Percentiles rank a stretch among this genome's conserved stretches.
Evolutionary conservation across 1,140 invertebrate genomes (phyloP).

Genomic region (Panulirus ornatus): DNA sequence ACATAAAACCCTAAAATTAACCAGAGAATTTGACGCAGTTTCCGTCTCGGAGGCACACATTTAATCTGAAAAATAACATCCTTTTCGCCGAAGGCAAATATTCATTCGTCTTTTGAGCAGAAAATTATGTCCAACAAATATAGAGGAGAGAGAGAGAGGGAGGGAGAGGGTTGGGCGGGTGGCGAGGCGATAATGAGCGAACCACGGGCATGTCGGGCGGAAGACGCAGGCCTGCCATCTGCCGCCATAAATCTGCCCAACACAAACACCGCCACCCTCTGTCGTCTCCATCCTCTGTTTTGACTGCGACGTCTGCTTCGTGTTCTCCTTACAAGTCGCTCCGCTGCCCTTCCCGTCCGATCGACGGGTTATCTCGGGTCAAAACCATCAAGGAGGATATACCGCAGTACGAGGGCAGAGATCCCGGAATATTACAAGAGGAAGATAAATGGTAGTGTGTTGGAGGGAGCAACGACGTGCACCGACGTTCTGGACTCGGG

Average conservation of each 20-base stretch:
- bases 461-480: too few relatives aligned
- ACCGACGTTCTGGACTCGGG: background rate
- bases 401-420: too few relatives aligned
- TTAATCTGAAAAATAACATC: too few relatives aligned
- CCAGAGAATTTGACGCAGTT: too few relatives aligned
- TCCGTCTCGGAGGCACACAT: too few relatives aligned
- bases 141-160: background rate
- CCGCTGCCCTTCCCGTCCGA: background rate
- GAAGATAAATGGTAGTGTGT: too few relatives aligned
- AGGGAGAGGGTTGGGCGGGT: background rate
- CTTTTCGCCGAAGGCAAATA: too few relatives aligned
- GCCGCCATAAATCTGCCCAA: slow-evolving; percentile 52
- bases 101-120: too few relatives aligned
- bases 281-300: slow-evolving; percentile 30
- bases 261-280: slow-evolving; percentile 48
- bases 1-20: too few relatives aligned
- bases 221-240: slow-evolving; percentile 51
- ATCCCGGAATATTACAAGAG: too few relatives aligned
- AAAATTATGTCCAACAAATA: background rate
- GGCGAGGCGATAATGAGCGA: background rate
- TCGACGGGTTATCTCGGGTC: slow-evolving; percentile 9
- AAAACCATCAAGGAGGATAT: background rate
- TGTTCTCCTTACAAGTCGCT: slow-evolving; percentile 13
- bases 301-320: slow-evolving; percentile 55
- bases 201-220: background rate